Conservation (phyloP, 2,113 vertebrate species). For the Orycteropus afer region DNA sequence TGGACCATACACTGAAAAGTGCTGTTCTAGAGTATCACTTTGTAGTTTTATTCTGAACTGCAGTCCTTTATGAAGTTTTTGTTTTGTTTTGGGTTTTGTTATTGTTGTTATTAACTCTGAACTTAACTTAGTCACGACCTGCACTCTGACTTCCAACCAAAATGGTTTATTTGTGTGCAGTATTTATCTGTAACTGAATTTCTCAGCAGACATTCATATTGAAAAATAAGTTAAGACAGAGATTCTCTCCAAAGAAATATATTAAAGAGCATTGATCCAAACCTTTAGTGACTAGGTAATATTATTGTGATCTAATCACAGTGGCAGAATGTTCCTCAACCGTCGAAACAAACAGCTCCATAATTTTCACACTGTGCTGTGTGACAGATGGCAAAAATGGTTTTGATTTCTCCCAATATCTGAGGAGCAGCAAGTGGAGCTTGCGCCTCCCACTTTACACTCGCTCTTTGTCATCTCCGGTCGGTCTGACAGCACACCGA, state of each 20-base stretch:
- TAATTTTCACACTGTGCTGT: constrained; percentile 52
- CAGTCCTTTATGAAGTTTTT: background rate
- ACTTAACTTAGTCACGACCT: background rate
- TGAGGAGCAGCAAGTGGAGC: constrained; percentile 52
- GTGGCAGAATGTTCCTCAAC: background rate
- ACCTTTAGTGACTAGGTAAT: background rate
- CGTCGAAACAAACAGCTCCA: background rate
- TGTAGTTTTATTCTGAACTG: background rate
- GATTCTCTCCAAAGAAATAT: background rate
- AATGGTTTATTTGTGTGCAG: constrained; percentile 15
- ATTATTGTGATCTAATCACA: constrained; percentile 47
- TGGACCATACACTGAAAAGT: background rate
- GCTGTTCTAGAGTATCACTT: background rate
- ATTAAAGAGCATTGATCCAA: constrained; percentile 69
- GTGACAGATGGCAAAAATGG: constrained; percentile 57
- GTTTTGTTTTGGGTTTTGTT: background rate
- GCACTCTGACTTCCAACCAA: background rate
- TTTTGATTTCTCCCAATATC: constrained; percentile 59
- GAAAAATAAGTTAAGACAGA: constrained; percentile 55
- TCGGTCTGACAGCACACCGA: constrained; percentile 68
- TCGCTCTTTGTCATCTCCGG: constrained; percentile 70
- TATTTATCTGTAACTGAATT: constrained; percentile 19
- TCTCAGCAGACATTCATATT: background rate
- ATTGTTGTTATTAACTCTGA: background rate
- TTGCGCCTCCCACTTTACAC: background rate